A percentile compares a stretch with the other conserved stretches of the same genome.
Evolutionary conservation across 2,113 vertebrate species (phyloP).

Genomic region (Catharus bicknelli): DNA sequence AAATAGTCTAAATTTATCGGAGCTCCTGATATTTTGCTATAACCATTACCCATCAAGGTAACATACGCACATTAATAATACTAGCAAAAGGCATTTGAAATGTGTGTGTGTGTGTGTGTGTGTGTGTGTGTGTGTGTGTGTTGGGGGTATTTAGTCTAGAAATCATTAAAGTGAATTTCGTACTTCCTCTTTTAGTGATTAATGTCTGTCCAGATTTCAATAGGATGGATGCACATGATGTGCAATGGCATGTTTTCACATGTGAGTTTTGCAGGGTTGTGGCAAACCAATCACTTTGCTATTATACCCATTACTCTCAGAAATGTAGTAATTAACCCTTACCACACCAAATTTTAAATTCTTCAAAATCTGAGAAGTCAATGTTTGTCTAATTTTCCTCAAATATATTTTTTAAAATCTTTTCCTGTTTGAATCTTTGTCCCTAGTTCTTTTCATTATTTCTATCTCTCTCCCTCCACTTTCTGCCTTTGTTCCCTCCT

Average conservation of each 20-base stretch:
- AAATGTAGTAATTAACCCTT: not conserved
- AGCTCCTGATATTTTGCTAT: not conserved
- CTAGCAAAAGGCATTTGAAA: not conserved
- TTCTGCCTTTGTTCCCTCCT: not conserved
- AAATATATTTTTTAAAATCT: not conserved
- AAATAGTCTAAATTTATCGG: not conserved
- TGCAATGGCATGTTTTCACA: not conserved
- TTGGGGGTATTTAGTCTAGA: not conserved
- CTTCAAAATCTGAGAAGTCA: not conserved
- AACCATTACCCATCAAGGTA: not conserved
- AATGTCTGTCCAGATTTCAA: not conserved
- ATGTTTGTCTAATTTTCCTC: not conserved
- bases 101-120: fast-evolving
- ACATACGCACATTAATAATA: not conserved
- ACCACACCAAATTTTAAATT: not conserved
- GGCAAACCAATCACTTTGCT: not conserved
- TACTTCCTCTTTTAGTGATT: not conserved
- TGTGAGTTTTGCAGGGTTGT: not conserved
- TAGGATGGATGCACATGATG: not conserved
- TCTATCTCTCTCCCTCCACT: not conserved
- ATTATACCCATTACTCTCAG: not conserved
- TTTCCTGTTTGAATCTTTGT: not conserved
- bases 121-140: not conserved
- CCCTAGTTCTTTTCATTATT: not conserved
- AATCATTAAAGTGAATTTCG: not conserved